Evolutionary conservation across 2,888 invertebrate genomes (phyloP).

Genomic region (Prosopocoilus inquinatus): DNA sequence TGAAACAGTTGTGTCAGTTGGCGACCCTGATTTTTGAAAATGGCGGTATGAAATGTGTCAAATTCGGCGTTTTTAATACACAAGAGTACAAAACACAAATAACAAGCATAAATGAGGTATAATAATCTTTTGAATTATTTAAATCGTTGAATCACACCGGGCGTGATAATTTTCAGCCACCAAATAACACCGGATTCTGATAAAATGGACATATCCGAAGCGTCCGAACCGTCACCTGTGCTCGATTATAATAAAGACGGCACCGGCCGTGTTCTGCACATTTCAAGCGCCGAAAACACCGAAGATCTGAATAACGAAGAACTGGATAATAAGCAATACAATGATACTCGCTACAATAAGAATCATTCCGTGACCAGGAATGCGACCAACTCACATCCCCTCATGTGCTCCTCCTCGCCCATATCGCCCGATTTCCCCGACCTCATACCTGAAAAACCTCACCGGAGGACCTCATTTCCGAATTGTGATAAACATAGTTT

Average conservation of each 20-base stretch:
- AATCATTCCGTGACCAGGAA: constrained; percentile 33
- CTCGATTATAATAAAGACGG: constrained; percentile 21
- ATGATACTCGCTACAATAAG: constrained; percentile 22
- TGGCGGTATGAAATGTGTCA: constrained; percentile 17
- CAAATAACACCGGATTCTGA: constrained; percentile 24
- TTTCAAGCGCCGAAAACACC: constrained; percentile 23
- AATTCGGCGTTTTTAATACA: background rate
- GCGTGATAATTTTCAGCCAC: constrained; percentile 20
- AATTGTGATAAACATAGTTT: constrained; percentile 37
- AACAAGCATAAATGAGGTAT: constrained; percentile 13
- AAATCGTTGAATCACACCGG: background rate
- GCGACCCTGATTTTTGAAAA: constrained; percentile 19
- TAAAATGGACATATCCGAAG: constrained; percentile 40
- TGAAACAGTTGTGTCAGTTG: background rate
- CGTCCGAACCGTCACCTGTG: constrained; percentile 27
- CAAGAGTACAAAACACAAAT: background rate
- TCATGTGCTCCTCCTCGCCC: constrained; percentile 47
- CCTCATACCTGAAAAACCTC: constrained; percentile 45
- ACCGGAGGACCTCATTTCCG: constrained; percentile 24
- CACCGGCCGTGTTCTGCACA: constrained; percentile 30
- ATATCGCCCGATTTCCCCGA: constrained; percentile 47
- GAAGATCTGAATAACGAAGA: constrained; percentile 25
- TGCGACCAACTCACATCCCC: constrained; percentile 49
- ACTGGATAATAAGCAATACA: constrained; percentile 31
- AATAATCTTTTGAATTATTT: background rate